Conservation (phyloP, 2,888 invertebrate species). For the Erynnis tages region DNA sequence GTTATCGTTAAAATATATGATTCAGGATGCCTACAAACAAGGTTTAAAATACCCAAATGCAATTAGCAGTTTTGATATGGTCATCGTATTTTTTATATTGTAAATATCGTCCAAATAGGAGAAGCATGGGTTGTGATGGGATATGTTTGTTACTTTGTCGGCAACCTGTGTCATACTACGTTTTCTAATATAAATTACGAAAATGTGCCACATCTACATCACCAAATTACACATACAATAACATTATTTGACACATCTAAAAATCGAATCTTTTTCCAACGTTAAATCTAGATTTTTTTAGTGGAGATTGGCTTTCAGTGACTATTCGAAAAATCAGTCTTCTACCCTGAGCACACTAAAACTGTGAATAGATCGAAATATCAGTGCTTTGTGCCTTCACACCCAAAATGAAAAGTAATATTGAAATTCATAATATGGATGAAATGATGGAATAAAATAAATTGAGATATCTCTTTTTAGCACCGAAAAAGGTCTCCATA, state of each 20-base stretch:
- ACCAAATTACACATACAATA: conserved; percentile 8
- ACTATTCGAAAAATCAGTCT: conserved; percentile 73
- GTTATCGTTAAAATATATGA: conserved; percentile 38
- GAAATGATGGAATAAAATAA: too few relatives aligned
- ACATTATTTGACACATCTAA: conserved; percentile 25
- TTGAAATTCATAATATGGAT: too few relatives aligned
- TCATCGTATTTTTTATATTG: too few relatives aligned
- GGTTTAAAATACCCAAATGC: too few relatives aligned
- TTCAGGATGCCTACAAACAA: conserved; percentile 24
- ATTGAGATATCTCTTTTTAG: conserved; percentile 16
- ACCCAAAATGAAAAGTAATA: conserved; percentile 10
- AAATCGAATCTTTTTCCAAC: conserved; percentile 17
- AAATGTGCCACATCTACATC: conserved; percentile 47
- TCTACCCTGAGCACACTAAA: conserved; percentile 67
- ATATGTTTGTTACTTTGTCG: too few relatives aligned
- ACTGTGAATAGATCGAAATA: conserved; percentile 10
- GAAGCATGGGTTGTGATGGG: too few relatives aligned
- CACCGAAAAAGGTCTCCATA: conserved; percentile 11
- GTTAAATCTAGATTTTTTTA: conserved; percentile 38
- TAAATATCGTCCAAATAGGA: too few relatives aligned
- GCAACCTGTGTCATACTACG: conserved; percentile 10
- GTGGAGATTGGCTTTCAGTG: conserved; percentile 49
- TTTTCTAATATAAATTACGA: conserved; percentile 31
- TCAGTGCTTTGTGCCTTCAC: conserved; percentile 27
- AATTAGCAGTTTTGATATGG: too few relatives aligned